These are phyloP conservation scores for Luffia ferchaultella DNA, from an alignment of 2,888 invertebrate genomes.

Conservation along the genomic window DNA sequence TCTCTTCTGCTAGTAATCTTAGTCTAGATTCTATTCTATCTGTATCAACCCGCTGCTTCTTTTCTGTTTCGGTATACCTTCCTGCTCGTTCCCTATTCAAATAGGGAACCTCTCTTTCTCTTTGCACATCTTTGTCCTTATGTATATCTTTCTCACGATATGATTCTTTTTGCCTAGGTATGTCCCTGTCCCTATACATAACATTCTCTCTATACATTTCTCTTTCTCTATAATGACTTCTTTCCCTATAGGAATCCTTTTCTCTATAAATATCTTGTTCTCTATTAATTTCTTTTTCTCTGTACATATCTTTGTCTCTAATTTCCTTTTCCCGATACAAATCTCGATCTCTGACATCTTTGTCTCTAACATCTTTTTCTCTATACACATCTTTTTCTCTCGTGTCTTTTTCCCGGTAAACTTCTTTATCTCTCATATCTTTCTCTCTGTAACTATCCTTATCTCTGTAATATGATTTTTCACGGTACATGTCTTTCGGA, in stretches of 20 bases:
- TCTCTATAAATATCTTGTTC: slow-evolving; percentile 27
- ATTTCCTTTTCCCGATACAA: slow-evolving; percentile 37
- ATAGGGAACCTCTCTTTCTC: slow-evolving; percentile 24
- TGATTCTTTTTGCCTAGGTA: slow-evolving; percentile 44
- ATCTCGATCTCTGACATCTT: slow-evolving; percentile 33
- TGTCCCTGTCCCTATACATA: slow-evolving; percentile 39
- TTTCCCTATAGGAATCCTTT: slow-evolving; percentile 34
- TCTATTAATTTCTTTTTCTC: slow-evolving; percentile 33
- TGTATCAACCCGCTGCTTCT: slow-evolving; percentile 35
- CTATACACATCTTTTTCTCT: slow-evolving; percentile 25
- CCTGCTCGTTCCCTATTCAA: not conserved
- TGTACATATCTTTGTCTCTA: slow-evolving; percentile 38
- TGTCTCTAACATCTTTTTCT: slow-evolving; percentile 36
- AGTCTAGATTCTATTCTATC: slow-evolving; percentile 51
- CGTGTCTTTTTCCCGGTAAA: slow-evolving; percentile 27
- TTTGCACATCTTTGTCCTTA: slow-evolving; percentile 37
- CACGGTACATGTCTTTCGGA: not conserved
- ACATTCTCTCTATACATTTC: slow-evolving; percentile 24
- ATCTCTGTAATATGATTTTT: slow-evolving; percentile 30
- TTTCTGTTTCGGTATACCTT: slow-evolving; percentile 41
- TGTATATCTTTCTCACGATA: slow-evolving; percentile 51
- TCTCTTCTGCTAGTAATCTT: slow-evolving; percentile 43
- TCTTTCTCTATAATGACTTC: slow-evolving; percentile 24
- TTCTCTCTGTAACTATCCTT: slow-evolving; percentile 43
- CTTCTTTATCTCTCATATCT: slow-evolving; percentile 36